Conservation (phyloP, 2,113 vertebrate genomes). For the Pomatorhinus ruficollis region DNA sequence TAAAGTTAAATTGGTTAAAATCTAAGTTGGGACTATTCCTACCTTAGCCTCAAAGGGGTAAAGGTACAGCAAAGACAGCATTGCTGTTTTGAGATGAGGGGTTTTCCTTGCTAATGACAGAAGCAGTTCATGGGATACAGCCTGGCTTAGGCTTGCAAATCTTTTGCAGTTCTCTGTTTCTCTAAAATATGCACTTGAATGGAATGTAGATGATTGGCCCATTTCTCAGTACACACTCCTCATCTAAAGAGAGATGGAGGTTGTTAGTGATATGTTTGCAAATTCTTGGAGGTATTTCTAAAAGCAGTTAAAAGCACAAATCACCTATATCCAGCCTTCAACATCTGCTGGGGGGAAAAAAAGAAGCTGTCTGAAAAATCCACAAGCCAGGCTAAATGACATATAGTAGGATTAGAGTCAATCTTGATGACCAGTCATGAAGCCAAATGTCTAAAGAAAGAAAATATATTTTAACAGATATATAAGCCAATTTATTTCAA, state of each 20-base stretch:
- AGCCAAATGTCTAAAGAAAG: not conserved
- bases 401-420: not conserved
- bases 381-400: not conserved
- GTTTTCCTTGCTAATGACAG: not conserved
- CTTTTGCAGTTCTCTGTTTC: not conserved
- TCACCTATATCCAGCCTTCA: not conserved
- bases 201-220: not conserved
- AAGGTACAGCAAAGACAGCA: not conserved
- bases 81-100: not conserved
- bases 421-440: not conserved
- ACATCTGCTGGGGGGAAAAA: not conserved
- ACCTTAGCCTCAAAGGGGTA: not conserved
- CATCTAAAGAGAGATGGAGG: not conserved
- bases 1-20: not conserved
- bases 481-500: not conserved
- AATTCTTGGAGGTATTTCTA: conserved; percentile 14
- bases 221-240: not conserved
- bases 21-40: not conserved
- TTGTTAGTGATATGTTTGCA: not conserved
- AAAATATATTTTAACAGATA: not conserved
- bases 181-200: not conserved
- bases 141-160: not conserved
- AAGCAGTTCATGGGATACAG: not conserved
- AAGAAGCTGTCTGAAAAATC: not conserved
- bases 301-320: conserved; percentile 20